Base-by-base conservation (phyloP, 2,797 vertebrate genomes). In the Smutsia temminckii region DNA sequence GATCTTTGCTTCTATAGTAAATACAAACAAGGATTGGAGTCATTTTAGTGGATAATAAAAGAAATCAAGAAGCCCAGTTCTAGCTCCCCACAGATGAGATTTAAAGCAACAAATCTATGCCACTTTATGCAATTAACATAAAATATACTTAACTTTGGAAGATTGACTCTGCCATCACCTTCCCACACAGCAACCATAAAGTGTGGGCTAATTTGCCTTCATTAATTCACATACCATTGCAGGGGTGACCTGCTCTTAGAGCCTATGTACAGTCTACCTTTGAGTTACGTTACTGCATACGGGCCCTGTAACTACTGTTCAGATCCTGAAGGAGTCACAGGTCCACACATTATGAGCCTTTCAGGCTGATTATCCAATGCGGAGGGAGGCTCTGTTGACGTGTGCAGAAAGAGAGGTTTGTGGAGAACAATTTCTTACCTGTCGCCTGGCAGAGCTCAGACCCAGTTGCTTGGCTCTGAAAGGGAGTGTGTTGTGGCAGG, bases 91-190 rank as follows among this genome's bases (percentile, higher is more conserved):
- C 6, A 17, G 89, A 74, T 93, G 93, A 96, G 91, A 80, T 93
- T 97, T 95, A 92, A 97, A 92, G 89, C 42, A 88, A 85, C 79
- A 80, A 91, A 86, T 74, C 92, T 72, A 94, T 10, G 5, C 93
- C 74, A 89, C 90, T 84, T 97, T 79, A 96, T 3, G 4, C 93
- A 97, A 93, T 96, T 97, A 97, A 96, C 97, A 98, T 91, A 51
- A 97, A 97, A 93, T 96, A 97, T 81, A 92, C 94, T 93, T 93
- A 96, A 95, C 53, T 95, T 97, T 88, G 92, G 94, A 97, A 98
- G 97, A 72, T 83, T 96, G 85, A 89, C 79, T 95, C 71, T 95
- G 92, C 85, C 81, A 53, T 96, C 94, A 96, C 93, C 95, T 97
- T 97, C 75, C 93, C 83, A 95, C 91, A 97, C 93, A 96, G 63